Base-by-base conservation (phyloP, 2,888 invertebrate genomes). In the Anodontia alba region DNA sequence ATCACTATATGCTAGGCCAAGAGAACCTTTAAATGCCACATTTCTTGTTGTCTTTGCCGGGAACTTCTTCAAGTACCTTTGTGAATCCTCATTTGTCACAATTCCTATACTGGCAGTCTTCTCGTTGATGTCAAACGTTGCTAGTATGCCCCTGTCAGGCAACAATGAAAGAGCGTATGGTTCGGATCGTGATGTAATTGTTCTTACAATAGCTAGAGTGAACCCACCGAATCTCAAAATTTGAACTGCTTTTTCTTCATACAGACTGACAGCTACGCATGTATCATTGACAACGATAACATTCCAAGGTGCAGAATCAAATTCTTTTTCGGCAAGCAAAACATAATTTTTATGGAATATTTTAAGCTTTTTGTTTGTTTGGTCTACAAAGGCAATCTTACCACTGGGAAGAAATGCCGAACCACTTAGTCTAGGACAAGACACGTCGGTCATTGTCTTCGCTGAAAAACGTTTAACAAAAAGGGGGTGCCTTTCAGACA, bases 301-400 rank as follows among this genome's bases (percentile, higher is more conserved):
- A 23, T 23, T 33, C 62, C 62, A 62, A 5, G 62, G 62, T 17
- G 62, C 12, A 1, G 62, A 12, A 29, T 62, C 62, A 62, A 62
- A 62, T 62, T 62, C 62, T 33, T 62, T 62, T 62, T 62, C 62
- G 1, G 62, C 62, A 15, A 62, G 62, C 20, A 62, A 20, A 5
- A 62, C 62, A 33, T 62, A 62, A 20, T 62, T 62, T 29, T 33
- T 62, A 33, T 62, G 62, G 33, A 62, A 62, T 33, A 62, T 31
- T 62, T 62, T 62, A 8, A 62, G 23, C 20, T 62, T 62, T 20
- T 62, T 62, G 33, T 62, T 62, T 20, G 2, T 15, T 17, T 62
- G 62, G 33, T 62, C 62, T 10, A 62, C 62, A 62, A 62, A 29
- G 1, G 62, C 62, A 8, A 62, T 31, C 20, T 62, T 62, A 33